phyloP scores from a whole-genome alignment of 2,888 invertebrate genomes.

The Leptura quadrifasciata region DNA sequence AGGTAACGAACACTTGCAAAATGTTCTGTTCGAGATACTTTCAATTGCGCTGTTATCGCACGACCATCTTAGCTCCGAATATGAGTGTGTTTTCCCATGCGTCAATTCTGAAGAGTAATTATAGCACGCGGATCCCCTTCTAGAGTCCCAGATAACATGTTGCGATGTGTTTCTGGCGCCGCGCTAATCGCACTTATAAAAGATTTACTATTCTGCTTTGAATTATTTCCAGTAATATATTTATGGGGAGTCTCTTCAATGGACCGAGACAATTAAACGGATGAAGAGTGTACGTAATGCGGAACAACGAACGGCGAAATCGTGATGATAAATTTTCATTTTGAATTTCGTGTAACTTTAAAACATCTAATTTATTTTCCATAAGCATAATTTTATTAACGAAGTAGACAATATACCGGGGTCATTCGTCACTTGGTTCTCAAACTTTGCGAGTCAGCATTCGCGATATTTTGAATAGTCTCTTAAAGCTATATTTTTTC shows the following conservation, averaged over 20 bases:
- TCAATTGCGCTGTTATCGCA: constrained; percentile 27
- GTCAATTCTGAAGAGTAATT: constrained; percentile 29
- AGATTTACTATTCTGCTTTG: constrained; percentile 26
- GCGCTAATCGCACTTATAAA: constrained; percentile 22
- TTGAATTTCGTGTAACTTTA: background rate
- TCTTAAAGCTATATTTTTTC: too few relatives aligned
- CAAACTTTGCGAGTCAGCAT: too few relatives aligned
- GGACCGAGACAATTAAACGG: constrained; percentile 14
- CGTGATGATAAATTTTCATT: constrained; percentile 14
- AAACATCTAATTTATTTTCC: background rate
- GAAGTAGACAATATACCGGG: too few relatives aligned
- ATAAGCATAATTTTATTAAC: background rate
- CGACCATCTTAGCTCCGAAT: constrained; percentile 15
- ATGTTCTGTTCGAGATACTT: background rate
- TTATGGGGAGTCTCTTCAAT: constrained; percentile 15
- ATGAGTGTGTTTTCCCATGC: constrained; percentile 34
- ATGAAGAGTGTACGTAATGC: constrained; percentile 10
- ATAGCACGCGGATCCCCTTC: constrained; percentile 10
- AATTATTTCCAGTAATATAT: constrained; percentile 23
- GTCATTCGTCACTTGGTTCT: too few relatives aligned
- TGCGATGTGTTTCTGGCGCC: constrained; percentile 24
- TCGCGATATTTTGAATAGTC: too few relatives aligned
- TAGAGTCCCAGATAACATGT: constrained; percentile 20
- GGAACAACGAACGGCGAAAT: background rate
- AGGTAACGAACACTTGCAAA: constrained; percentile 15